Evolutionary conservation across 2,888 invertebrate species (phyloP), one percentile per base, ranked within the genome.

Genomic region (Lacanobia oleracea): DNA sequence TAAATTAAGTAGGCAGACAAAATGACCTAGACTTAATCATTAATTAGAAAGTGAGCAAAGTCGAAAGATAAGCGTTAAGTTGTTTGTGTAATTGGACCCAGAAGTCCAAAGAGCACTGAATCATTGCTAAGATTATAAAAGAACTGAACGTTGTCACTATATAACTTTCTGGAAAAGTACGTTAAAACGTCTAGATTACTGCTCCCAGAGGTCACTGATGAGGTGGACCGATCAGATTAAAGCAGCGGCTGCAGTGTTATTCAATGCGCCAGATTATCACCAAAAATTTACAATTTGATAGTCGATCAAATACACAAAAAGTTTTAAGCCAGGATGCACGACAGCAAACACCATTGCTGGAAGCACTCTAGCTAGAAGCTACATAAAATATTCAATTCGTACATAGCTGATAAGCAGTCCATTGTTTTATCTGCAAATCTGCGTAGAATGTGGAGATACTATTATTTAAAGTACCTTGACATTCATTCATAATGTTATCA

Each of bases 401-500:
- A 37, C 7, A 14, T 40, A 40, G n/a, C 53, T 51, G 50, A 51
- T 51, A 67, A 50, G n/a, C 16, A 40, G 18, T 12, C 40, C n/a
- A 40, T 40, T 51, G n/a, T 40, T 21, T 23, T 68, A 21, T 27
- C n/a, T 6, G 16, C 37, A 67, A 10, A 68, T 9, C 16, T 27
- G n/a, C 40, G 12, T 18, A 51, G 37, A 14, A 40, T 21, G 16
- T 40, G 14, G 37, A 59, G 6, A 12, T 14, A 59, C 23, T 14
- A 14, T 23, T 53, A 53, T 12, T 53, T 23, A 53, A 53, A 23
- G 27, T 3, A 21, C 45, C 66, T 65, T 67, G 37, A 71, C 71
- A 33, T 53, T 43, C 33, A 69, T 23, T 45, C 33, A 53, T 23
- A n/a, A 43, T 23, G 23, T 43, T 75, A 51, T 75, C 33, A 51